Base-by-base conservation (phyloP, 2,113 vertebrate genomes). In the Rhinichthys klamathensis region DNA sequence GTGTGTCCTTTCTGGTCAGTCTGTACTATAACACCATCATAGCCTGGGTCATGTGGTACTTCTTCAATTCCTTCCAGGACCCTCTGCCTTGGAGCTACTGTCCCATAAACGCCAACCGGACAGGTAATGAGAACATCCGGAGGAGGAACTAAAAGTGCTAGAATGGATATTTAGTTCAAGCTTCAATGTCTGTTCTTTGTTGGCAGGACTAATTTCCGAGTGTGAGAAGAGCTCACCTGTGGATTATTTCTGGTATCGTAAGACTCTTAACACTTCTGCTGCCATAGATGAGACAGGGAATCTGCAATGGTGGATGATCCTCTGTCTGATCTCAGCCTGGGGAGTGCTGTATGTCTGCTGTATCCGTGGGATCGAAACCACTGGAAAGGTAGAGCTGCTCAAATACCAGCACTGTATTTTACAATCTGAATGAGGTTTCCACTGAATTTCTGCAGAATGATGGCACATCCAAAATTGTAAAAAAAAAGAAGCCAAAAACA, bases 1-100 rank as follows among this genome's bases (percentile, higher is more conserved):
- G 92, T 1, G 95, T 96, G 3, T 98, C 97, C 69, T 94, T 98
- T 85, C 89, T 96, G 54, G 93, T 98, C 90, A 92, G 97, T 18
- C 93, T 98, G 30, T 98, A 98, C 90, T 99, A 98, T 87, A 98
- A 98, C 86, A 97, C 95, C 60, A 98, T 98, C 91, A 96, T 98
- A 49, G 95, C 96, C 82, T 97, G 95, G 94, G 91, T 94, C 51
- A 49, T 93, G 88, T 93, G 93, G 93, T 93, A 93, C 80, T 91
- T 94, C 79, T 94, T 92, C 56, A 93, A 93, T 88, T 94, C 93
- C 2, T 94, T 93, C 54, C 92, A 94, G 86, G 88, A 92, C 0
- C 96, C 96, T 1, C 92, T 98, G 80, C 97, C 97, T 0, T 98
- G 97, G 97, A 97, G 93, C 38, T 38, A 70, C 0, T 99, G 97